A percentile compares a stretch with the other conserved stretches of the same genome.
Conservation (phyloP, 2,113 vertebrate genomes). For the Piaya cayana region DNA sequence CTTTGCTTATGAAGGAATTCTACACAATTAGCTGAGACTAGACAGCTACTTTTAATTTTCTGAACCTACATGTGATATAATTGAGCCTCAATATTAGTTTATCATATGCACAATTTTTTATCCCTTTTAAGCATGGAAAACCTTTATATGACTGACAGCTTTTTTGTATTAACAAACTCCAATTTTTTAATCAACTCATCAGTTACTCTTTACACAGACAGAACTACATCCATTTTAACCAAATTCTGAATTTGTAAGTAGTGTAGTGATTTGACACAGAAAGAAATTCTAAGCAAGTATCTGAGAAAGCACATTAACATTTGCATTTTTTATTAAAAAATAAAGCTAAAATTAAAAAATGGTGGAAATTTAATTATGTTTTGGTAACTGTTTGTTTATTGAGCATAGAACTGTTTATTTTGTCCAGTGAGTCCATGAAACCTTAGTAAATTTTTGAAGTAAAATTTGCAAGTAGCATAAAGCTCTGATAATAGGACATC, state of each 20-base stretch:
- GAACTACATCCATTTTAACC: not conserved
- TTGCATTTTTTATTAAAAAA: not conserved
- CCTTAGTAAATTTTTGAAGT: constrained; percentile 17
- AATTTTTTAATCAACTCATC: not conserved
- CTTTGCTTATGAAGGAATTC: constrained; percentile 22
- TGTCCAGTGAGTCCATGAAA: constrained; percentile 4
- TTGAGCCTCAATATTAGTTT: not conserved
- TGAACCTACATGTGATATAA: not conserved
- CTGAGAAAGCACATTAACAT: not conserved
- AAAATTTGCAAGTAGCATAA: constrained; percentile 16
- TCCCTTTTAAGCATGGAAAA: not conserved
- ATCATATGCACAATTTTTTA: not conserved
- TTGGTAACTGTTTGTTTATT: constrained; percentile 3
- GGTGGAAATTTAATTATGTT: not conserved
- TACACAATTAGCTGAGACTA: not conserved
- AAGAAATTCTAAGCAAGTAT: constrained; percentile 1
- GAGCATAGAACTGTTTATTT: constrained; percentile 26
- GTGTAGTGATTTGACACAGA: not conserved
- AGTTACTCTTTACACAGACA: not conserved
- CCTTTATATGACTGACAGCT: not conserved
- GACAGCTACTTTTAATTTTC: constrained; percentile 37
- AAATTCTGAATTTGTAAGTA: not conserved
- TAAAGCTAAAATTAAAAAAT: not conserved
- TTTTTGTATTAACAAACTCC: constrained; percentile 7
- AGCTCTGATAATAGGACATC: constrained; percentile 27